Base-by-base conservation (phyloP, 2,888 invertebrate species). In the Hermodice carunculata region DNA sequence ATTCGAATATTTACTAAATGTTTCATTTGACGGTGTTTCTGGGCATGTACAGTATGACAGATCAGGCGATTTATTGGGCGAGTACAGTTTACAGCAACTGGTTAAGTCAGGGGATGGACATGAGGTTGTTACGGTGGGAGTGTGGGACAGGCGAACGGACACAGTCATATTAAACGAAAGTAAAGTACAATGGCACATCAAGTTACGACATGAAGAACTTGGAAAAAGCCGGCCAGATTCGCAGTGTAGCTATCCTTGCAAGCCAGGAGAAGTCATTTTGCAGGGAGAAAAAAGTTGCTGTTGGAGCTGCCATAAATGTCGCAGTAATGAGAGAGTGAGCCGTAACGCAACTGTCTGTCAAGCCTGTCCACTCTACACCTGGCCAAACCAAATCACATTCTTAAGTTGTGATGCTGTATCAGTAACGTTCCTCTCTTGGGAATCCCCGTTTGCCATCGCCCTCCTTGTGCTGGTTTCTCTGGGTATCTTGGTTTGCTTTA, bases 231-330 rank as follows among this genome's bases (percentile, higher is more conserved):
- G n/a, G n/a, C 53, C 61, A 4, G 59, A 64, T 31, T 71, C 72
- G 0, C 64, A 66, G 24, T 72, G 72, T 54, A 64, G 66, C 52
- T 48, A 59, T 31, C 70, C 70, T 1, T 72, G 72, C 54, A 22
- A 29, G 19, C 4, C 22, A 11, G 58, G 58, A 14, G 61, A 72
- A 44, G 63, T 64, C 42, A 29, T 29, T n/a, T 48, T 54, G 6
- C 49, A 32, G 14, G 34, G 26, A 29, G 66, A 66, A 11, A 19
- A 54, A 28, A 24, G 29, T 3, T 64, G 67, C 53, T 67, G 64
- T 40, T 73, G 71, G 71, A 60, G 67, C 3, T 73, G 73, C 51
- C n/a, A 34, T 4, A 14, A 14, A 28, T 73, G 73, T 48, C 49
- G 67, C 2, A 51, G 40, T 17, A 70, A 73, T 34, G 67, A 73